A percentile compares a stretch with the other conserved stretches of the same genome.
Conservation (phyloP, 92 coral and sea anemone genomes). For the Phenganax subtilis region DNA sequence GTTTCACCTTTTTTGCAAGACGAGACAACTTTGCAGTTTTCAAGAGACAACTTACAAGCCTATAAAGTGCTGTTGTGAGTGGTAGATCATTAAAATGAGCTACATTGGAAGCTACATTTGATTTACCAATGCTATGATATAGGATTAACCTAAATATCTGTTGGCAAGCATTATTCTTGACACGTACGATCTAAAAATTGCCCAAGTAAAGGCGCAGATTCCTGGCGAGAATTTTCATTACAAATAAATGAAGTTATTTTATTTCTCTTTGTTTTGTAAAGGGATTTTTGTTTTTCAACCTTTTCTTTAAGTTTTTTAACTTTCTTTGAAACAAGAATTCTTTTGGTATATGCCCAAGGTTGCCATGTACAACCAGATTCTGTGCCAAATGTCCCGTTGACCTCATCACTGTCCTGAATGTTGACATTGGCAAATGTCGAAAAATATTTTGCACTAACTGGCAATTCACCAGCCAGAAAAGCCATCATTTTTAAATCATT, state of each 20-base stretch:
- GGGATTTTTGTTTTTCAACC: constrained; percentile 41
- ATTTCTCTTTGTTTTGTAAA: constrained; percentile 43
- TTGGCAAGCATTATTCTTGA: constrained; percentile 60
- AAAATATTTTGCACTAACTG: constrained; percentile 64
- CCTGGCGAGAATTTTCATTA: constrained; percentile 51
- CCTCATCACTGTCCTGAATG: constrained; percentile 44
- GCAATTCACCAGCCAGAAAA: constrained; percentile 64
- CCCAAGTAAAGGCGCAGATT: constrained; percentile 59
- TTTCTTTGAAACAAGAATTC: constrained; percentile 50
- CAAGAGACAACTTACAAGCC: constrained; percentile 56
- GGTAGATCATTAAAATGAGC: constrained; percentile 51
- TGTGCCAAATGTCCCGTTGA: constrained; percentile 53
- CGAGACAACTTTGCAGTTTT: constrained; percentile 51
- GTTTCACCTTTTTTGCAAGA: constrained; percentile 55
- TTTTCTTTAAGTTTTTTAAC: constrained; percentile 45
- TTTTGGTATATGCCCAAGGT: constrained; percentile 49
- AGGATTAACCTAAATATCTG: constrained; percentile 54
- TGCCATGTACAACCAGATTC: constrained; percentile 46
- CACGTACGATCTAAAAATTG: constrained; percentile 49
- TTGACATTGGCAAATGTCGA: constrained; percentile 62
- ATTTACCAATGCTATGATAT: constrained; percentile 55
- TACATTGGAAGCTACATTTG: constrained; percentile 41
- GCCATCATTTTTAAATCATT: constrained; percentile 67
- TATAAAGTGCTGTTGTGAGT: constrained; percentile 49
- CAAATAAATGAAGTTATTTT: constrained; percentile 48